Conservation (phyloP, 1,140 invertebrate species). For the Centruroides vittatus region DNA sequence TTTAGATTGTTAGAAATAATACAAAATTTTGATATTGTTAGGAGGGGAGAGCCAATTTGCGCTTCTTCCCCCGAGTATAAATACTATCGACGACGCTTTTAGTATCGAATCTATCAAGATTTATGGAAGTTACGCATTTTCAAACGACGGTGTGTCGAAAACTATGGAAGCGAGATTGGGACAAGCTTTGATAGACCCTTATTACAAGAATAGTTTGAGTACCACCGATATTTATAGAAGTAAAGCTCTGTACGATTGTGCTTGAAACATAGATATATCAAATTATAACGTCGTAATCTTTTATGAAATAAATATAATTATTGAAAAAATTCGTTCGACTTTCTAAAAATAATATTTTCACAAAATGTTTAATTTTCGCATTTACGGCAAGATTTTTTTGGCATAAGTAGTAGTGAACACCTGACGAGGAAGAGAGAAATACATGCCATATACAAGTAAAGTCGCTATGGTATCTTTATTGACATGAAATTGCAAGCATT, state of each 20-base stretch:
- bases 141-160: not conserved
- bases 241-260: not conserved
- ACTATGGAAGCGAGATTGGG: not conserved
- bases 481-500: too few relatives aligned
- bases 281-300: too few relatives aligned
- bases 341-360: too few relatives aligned
- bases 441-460: too few relatives aligned
- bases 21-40: not conserved
- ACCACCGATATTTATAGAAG: not conserved
- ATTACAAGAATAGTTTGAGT: not conserved
- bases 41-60: not conserved
- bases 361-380: too few relatives aligned
- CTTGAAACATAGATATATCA: too few relatives aligned
- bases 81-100: not conserved
- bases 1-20: not conserved
- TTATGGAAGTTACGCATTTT: constrained; percentile 3
- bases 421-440: too few relatives aligned
- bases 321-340: too few relatives aligned
- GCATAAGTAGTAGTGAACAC: too few relatives aligned
- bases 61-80: not conserved
- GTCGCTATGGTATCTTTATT: too few relatives aligned
- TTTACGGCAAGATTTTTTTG: too few relatives aligned
- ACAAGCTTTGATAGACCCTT: not conserved
- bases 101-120: not conserved
- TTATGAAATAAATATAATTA: too few relatives aligned